A percentile compares a stretch with the other conserved stretches of the same genome.
Conservation (phyloP, 1,140 invertebrate species). For the Musca domestica region DNA sequence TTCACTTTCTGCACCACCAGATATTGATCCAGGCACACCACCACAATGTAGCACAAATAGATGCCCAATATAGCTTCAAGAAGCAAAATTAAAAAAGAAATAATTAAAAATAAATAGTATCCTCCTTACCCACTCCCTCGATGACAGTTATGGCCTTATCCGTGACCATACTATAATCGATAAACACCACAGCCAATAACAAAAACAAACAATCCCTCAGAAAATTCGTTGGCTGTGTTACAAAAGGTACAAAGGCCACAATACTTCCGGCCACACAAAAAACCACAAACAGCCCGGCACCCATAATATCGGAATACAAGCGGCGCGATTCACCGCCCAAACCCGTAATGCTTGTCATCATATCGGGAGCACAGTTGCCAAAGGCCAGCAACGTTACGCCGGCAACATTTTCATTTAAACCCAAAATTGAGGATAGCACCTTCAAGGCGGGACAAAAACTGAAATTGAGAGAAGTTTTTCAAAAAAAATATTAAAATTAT, state of each 20-base stretch:
- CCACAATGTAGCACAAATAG: constrained; percentile 23
- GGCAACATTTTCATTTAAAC: constrained; percentile 72
- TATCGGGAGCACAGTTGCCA: constrained; percentile 77
- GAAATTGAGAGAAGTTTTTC: not conserved
- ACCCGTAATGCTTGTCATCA: constrained; percentile 67
- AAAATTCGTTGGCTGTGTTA: constrained; percentile 60
- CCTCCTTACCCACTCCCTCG: constrained; percentile 17
- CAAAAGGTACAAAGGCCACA: constrained; percentile 62
- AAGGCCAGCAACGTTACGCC: constrained; percentile 78
- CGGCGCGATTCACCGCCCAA: constrained; percentile 52
- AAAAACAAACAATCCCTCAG: constrained; percentile 68
- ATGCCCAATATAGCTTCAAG: constrained; percentile 16
- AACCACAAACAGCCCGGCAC: constrained; percentile 70
- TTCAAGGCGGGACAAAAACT: constrained; percentile 70
- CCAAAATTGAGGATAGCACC: constrained; percentile 63
- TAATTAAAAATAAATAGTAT: too few species aligned
- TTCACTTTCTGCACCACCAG: not conserved
- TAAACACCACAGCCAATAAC: constrained; percentile 56
- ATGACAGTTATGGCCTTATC: constrained; percentile 41
- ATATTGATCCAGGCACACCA: constrained; percentile 26
- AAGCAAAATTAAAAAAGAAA: not conserved
- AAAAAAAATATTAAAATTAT: not conserved
- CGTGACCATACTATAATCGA: constrained; percentile 38
- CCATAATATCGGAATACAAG: constrained; percentile 57
- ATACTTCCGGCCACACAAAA: constrained; percentile 66